These are phyloP conservation scores for Acinonyx jubatus DNA, from an alignment of 2,113 vertebrate genomes.

Conservation along the genomic window DNA sequence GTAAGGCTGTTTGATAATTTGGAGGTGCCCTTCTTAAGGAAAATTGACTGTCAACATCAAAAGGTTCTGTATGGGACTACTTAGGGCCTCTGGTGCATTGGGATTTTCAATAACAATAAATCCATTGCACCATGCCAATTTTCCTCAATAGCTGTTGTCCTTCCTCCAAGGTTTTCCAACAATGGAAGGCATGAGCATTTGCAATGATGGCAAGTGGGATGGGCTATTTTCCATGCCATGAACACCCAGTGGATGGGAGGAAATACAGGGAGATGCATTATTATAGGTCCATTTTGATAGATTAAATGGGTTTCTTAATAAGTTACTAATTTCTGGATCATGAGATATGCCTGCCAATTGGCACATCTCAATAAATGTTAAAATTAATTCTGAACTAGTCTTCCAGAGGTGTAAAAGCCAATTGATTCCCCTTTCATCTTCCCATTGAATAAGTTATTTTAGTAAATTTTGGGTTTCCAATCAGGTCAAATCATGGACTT, in stretches of 20 bases:
- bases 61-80: background rate
- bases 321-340: conserved; percentile 29
- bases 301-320: conserved; percentile 8
- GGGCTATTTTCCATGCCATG: background rate
- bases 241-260: background rate
- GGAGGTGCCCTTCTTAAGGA: background rate
- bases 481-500: background rate
- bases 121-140: background rate
- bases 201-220: background rate
- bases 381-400: conserved; percentile 5
- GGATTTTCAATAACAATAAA: background rate
- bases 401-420: background rate
- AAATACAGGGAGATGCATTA: background rate
- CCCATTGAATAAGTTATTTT: conserved; percentile 27
- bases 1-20: background rate
- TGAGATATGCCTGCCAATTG: background rate
- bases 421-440: conserved; percentile 11
- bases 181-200: background rate
- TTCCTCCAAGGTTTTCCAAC: background rate
- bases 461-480: conserved; percentile 40
- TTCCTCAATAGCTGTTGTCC: background rate
- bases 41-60: background rate
- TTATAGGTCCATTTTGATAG: background rate
- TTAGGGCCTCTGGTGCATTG: background rate
- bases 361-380: background rate